Evolutionary conservation across 2,797 vertebrate genomes (phyloP).

Genomic region (Philypnodon macrostomus): DNA sequence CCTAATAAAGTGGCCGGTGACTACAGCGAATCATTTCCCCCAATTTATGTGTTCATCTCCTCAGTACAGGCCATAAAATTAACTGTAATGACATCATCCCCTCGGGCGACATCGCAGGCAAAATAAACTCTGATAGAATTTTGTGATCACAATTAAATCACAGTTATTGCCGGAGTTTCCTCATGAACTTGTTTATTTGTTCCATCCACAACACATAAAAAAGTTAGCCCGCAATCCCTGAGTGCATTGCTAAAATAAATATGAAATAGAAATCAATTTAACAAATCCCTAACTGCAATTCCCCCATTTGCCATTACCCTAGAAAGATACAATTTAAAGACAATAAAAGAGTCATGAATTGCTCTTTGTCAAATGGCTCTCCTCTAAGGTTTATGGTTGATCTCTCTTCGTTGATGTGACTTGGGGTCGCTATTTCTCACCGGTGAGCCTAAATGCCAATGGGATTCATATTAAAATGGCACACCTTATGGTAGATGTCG

Average conservation of each 20-base stretch:
- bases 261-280: constrained; percentile 76
- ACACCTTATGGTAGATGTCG: constrained; percentile 48
- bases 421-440: constrained; percentile 57
- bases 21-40: too few relatives aligned
- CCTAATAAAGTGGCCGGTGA: too few relatives aligned
- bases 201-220: constrained; percentile 63
- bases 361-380: constrained; percentile 58
- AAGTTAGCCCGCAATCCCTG: constrained; percentile 54
- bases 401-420: constrained; percentile 54
- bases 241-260: constrained; percentile 58
- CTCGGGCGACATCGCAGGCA: constrained; percentile 41
- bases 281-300: constrained; percentile 67
- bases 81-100: constrained; percentile 64
- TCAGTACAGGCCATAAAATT: constrained; percentile 51
- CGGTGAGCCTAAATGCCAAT: constrained; percentile 60
- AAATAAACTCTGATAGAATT: constrained; percentile 65
- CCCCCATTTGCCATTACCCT: constrained; percentile 50
- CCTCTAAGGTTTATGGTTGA: constrained; percentile 60
- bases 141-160: constrained; percentile 73
- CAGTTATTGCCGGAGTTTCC: constrained; percentile 74
- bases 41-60: constrained; percentile 43
- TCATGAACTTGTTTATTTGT: constrained; percentile 73
- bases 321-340: constrained; percentile 66
- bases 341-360: constrained; percentile 70
- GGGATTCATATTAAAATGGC: constrained; percentile 59